Evolutionary conservation across 30 jellyfish, hydroid and myxozoan genomes (phyloP).

Genomic region (Hydra vulgaris): DNA sequence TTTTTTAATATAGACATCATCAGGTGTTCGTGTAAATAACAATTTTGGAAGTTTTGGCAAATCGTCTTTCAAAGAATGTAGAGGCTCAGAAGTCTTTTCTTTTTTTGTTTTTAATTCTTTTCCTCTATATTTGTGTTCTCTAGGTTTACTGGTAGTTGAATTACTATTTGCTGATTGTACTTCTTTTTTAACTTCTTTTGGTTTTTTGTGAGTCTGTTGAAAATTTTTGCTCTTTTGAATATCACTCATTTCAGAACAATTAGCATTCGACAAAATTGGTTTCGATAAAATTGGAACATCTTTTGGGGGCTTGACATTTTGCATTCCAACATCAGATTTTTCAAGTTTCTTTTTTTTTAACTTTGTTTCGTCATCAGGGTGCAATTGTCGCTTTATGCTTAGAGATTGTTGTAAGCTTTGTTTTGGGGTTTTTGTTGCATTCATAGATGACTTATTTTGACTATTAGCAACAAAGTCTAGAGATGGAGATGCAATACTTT

Average conservation of each 20-base stretch:
- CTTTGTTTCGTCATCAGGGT: slow-evolving; percentile 51
- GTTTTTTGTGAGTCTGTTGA: slow-evolving; percentile 20
- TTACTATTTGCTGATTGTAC: not conserved
- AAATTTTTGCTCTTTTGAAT: not conserved
- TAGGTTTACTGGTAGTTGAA: slow-evolving; percentile 20
- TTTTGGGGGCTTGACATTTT: slow-evolving; percentile 33
- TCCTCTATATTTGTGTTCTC: slow-evolving; percentile 45
- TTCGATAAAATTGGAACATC: slow-evolving; percentile 47
- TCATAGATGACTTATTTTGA: not conserved
- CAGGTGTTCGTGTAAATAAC: slow-evolving; percentile 65
- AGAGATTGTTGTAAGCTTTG: not conserved
- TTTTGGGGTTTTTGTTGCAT: not conserved
- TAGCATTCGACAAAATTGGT: slow-evolving; percentile 25
- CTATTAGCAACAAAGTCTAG: not conserved
- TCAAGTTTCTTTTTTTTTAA: slow-evolving; percentile 69
- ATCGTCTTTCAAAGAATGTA: slow-evolving; percentile 1
- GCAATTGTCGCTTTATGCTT: slow-evolving; percentile 36
- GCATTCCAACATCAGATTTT: slow-evolving; percentile 6
- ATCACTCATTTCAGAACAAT: not conserved
- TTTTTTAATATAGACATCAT: slow-evolving; percentile 76
- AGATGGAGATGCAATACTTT: not conserved
- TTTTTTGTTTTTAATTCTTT: slow-evolving; percentile 58
- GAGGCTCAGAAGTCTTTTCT: slow-evolving; percentile 18
- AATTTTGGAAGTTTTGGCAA: slow-evolving; percentile 71
- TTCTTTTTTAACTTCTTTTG: slow-evolving; percentile 43